These are phyloP conservation scores for Venturia canescens DNA, from an alignment of 1,140 invertebrate genomes.

Conservation along the genomic window DNA sequence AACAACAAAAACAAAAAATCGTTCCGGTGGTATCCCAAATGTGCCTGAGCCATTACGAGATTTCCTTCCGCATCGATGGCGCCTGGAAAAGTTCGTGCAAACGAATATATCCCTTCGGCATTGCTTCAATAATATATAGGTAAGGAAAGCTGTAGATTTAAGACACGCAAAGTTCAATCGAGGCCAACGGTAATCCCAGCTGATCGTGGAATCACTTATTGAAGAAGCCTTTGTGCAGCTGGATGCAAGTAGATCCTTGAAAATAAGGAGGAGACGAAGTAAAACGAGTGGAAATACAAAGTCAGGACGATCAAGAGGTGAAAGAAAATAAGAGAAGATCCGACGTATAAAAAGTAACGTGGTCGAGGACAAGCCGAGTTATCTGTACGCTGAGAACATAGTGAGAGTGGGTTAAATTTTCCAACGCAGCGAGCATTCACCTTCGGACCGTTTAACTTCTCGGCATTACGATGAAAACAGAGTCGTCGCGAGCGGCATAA, in stretches of 20 bases:
- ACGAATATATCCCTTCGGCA: background rate
- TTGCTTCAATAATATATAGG: background rate
- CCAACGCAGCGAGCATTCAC: background rate
- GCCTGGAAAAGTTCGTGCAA: background rate
- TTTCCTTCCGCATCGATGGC: background rate
- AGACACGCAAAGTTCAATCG: background rate
- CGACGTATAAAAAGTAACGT: background rate
- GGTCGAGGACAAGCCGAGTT: background rate
- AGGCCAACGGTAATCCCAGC: background rate
- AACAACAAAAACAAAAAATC: background rate
- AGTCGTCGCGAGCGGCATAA: background rate
- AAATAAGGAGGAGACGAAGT: too few species aligned
- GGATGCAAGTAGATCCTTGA: background rate
- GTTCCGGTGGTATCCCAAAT: background rate
- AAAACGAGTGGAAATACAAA: background rate
- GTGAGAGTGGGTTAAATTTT: constrained; percentile 7
- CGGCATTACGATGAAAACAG: constrained; percentile 12
- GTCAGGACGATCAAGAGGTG: background rate
- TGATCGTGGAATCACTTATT: background rate
- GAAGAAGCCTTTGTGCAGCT: background rate
- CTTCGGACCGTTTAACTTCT: constrained; percentile 5
- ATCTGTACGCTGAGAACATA: background rate
- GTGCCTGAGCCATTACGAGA: background rate
- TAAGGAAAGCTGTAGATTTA: background rate
- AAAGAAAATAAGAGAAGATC: background rate